phyloP scores from a whole-genome alignment of 1,140 invertebrate genomes.

The Popillia japonica region DNA sequence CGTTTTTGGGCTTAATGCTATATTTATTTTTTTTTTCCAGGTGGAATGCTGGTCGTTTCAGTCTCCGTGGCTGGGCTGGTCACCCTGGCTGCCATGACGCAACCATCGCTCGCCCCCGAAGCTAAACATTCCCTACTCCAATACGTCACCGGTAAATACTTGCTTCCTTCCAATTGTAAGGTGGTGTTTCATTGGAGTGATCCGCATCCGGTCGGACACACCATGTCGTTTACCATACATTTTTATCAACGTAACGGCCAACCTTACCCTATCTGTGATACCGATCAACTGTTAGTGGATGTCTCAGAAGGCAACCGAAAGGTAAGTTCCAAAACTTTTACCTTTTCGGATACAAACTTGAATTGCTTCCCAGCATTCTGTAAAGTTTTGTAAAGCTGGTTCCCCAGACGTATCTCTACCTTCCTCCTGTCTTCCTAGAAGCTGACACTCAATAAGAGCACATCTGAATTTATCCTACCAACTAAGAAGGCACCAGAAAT shows the following conservation, averaged over 20 bases:
- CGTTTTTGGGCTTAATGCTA: neutral
- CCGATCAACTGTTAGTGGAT: conserved; percentile 86
- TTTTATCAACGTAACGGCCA: conserved; percentile 93
- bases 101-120: conserved; percentile 83
- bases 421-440: too few species aligned
- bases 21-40: conserved; percentile 59
- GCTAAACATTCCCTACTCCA: conserved; percentile 88
- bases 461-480: too few species aligned
- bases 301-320: conserved; percentile 84
- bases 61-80: conserved; percentile 85
- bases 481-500: too few species aligned
- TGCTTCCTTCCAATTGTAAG: conserved; percentile 85
- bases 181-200: conserved; percentile 82
- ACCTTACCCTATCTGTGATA: conserved; percentile 91
- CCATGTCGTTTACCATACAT: conserved; percentile 88
- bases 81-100: conserved; percentile 86
- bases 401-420: too few species aligned
- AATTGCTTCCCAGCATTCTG: too few species aligned
- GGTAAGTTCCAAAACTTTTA: conserved; percentile 62
- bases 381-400: too few species aligned
- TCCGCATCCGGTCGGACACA: conserved; percentile 85
- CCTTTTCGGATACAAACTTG: too few species aligned
- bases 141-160: conserved; percentile 91
- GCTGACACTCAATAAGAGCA: too few species aligned
- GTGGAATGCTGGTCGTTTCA: conserved; percentile 86